These are phyloP conservation scores for Cichladusa arquata DNA, from an alignment of 2,113 vertebrate species.

Conservation along the genomic window DNA sequence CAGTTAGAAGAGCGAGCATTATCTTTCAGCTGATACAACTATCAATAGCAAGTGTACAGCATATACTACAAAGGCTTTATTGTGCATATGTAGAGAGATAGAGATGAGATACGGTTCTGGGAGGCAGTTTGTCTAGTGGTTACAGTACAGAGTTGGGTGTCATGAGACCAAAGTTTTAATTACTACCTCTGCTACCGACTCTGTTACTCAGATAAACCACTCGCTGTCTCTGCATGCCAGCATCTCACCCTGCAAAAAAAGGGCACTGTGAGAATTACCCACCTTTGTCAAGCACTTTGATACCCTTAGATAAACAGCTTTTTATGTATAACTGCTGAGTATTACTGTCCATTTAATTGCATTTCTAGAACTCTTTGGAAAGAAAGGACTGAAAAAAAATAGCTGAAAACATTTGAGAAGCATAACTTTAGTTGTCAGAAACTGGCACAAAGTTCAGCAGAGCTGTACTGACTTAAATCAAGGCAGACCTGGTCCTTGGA, in stretches of 20 bases:
- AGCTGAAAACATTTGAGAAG: not conserved
- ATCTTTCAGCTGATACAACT: constrained; percentile 69
- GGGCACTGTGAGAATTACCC: constrained; percentile 39
- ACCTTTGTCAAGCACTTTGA: constrained; percentile 37
- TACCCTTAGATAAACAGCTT: constrained; percentile 47
- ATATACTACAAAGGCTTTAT: constrained; percentile 66
- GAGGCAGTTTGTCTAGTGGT: constrained; percentile 63
- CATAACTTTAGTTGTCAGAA: not conserved
- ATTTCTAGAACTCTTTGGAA: constrained; percentile 8
- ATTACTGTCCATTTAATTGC: constrained; percentile 24
- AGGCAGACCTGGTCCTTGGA: not conserved
- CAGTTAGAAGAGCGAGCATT: constrained; percentile 53
- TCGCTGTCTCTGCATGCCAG: constrained; percentile 35
- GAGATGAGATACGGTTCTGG: constrained; percentile 50
- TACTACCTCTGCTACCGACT: constrained; percentile 52
- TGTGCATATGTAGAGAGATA: constrained; percentile 67
- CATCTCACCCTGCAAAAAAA: constrained; percentile 25
- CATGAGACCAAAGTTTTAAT: constrained; percentile 67
- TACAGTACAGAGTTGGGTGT: constrained; percentile 63
- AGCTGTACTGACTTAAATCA: not conserved
- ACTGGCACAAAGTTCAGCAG: not conserved
- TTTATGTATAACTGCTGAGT: not conserved
- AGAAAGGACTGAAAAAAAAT: not conserved
- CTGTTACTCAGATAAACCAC: constrained; percentile 31
- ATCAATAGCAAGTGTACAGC: constrained; percentile 67